Evolutionary conservation across 2,113 vertebrate genomes (phyloP), one percentile per base, ranked within the genome.

Genomic region (Heterochromis multidens): DNA sequence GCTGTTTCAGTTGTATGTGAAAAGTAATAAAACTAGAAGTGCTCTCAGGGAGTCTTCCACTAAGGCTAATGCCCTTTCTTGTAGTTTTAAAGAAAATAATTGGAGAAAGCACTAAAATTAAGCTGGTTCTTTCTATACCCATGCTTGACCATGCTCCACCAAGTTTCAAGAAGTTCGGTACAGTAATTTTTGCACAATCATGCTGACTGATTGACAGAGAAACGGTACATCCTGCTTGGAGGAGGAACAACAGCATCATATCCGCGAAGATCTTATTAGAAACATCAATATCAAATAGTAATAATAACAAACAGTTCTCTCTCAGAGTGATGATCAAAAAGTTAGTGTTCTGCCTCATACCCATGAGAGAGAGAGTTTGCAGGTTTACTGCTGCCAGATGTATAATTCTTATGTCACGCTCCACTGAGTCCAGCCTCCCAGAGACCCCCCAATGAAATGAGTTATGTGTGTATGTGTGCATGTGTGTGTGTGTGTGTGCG

Each of bases 341-440:
- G 79, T 88, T 91, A 83, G 85, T 79, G 62, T 76, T 87, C 74
- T 80, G 56, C 83, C 84, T 89, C 70, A 79, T 81, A 88, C 58
- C 84, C 16, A 74, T n/a, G 72, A 60, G 85, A 67, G 87, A 60
- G 80, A 54, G 83, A 52, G 86, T 90, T 86, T 92, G 86, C 90
- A 91, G 91, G 90, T 93, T 94, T 95, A 92, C 91, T 91, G 89
- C 92, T 94, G 92, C 87, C 91, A 94, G 89, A 92, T 93, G 94
- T 93, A 91, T 94, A 94, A 94, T 95, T 94, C 93, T 92, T 91
- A 94, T 90, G 92, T 93, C 95, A 94, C 82, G 92, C 91, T 92
- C 83, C 57, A 89, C 76, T 91, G 89, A 92, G 83, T 93, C 82
- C 92, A 91, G 91, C 93, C 93, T 94, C 90, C 88, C 88, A 82